A percentile compares a stretch with the other conserved stretches of the same genome.
Evolutionary conservation across 1,140 invertebrate species (phyloP).

Genomic region (Drosophila varians): DNA sequence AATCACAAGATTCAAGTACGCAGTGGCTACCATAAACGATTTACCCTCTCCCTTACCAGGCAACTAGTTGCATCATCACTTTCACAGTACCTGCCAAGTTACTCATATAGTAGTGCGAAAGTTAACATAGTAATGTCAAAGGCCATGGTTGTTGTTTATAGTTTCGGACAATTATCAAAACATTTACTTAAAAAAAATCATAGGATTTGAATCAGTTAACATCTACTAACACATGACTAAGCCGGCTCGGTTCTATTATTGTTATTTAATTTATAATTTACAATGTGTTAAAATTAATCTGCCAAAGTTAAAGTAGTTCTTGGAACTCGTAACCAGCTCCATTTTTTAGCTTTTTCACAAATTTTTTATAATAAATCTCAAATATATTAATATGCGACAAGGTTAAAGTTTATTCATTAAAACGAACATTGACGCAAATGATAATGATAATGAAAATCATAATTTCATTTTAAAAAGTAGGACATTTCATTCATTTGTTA

Average conservation of each 20-base stretch:
- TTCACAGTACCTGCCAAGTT: conserved; percentile 16
- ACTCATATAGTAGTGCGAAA: conserved; percentile 20
- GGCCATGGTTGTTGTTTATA: neutral
- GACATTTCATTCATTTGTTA: too few species aligned
- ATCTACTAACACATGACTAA: neutral
- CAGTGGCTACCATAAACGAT: conserved; percentile 9
- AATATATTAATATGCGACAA: too few species aligned
- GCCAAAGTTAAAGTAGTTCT: too few species aligned
- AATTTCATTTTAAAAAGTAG: too few species aligned
- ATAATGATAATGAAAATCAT: too few species aligned
- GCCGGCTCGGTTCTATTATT: neutral
- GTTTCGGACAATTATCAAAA: neutral
- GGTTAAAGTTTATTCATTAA: too few species aligned
- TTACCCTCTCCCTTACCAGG: conserved; percentile 16
- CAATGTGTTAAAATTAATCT: too few species aligned
- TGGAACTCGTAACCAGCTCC: too few species aligned
- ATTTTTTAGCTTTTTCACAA: too few species aligned
- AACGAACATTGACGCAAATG: too few species aligned
- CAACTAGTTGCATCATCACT: conserved; percentile 43
- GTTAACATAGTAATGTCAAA: conserved; percentile 20
- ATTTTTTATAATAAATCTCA: too few species aligned
- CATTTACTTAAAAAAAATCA: neutral
- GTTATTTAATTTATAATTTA: neutral
- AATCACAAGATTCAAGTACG: neutral
- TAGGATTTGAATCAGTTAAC: neutral